Evolutionary conservation across 2,888 invertebrate genomes (phyloP), one percentile per base, ranked within the genome.

Genomic region (Steinernema carpocapsae): DNA sequence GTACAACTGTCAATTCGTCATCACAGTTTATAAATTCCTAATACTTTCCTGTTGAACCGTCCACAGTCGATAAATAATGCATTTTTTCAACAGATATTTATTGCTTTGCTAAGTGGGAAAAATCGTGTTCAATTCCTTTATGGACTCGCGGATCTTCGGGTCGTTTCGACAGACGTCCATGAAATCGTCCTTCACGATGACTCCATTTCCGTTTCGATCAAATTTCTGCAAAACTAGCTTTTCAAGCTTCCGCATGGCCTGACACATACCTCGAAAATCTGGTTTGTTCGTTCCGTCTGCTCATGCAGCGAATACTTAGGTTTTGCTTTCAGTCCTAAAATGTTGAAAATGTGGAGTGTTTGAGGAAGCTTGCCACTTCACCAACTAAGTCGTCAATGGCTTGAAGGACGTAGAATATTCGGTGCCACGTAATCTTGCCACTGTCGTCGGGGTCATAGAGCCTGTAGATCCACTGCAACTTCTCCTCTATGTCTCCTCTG

Each of bases 351-450:
- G 14, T n/a, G 46, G 17, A 29, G 19, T n/a, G 29, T 7, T 52
- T 19, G 37, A 6, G 4, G 3, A n/a, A 3, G 17, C 26, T 0
- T n/a, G n/a, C 64, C 46, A n/a, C 32, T 42, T 43, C 70, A 78
- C 84, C 85, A 73, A 85, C 83, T 7, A 85, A 73, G 73, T 85
- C 85, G 51, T 85, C 84, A 74, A 82, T 83, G 2, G 85, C 83
- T n/a, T 82, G 84, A 22, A 85, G 80, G 0, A 85, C 81, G 76
- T 83, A 82, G 51, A 81, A 78, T 26, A 85, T 77, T 0, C 84
- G 78, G 73, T 85, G 80, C 84, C 84, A 85, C 14, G 83, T 81
- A 42, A 85, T 77, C 71, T 80, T 80, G 0, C 85, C 85, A 46
- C 70, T 76, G n/a, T 79, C 79, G 59, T 80, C 80, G 1, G 85